Conservation (phyloP, 2,888 invertebrate species). For the Cryptus armator region DNA sequence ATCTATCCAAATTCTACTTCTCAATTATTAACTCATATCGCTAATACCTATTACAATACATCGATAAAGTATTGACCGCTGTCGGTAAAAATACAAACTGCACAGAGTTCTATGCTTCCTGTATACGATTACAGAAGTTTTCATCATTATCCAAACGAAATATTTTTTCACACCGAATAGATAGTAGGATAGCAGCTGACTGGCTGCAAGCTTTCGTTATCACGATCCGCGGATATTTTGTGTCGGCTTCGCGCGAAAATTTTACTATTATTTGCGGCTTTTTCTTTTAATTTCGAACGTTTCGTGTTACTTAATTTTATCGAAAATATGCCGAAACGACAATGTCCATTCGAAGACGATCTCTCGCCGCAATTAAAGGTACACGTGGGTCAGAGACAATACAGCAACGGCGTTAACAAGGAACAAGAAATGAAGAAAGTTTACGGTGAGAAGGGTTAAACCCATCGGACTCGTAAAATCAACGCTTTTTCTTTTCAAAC, state of each 20-base stretch:
- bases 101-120: conserved; percentile 12
- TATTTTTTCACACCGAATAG: not conserved
- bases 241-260: conserved; percentile 7
- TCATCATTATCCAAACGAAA: conserved; percentile 10
- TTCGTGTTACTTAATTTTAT: not conserved
- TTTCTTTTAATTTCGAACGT: conserved; percentile 11
- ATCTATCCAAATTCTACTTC: not conserved
- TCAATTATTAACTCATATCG: not conserved
- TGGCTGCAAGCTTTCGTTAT: not conserved
- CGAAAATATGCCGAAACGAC: conserved; percentile 77
- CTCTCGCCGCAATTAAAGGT: conserved; percentile 78
- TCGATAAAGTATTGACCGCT: not conserved
- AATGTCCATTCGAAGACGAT: conserved; percentile 78
- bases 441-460: conserved; percentile 77
- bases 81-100: not conserved
- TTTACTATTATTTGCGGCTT: not conserved
- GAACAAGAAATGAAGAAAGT: conserved; percentile 79
- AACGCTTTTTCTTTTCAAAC: not conserved
- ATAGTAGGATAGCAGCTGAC: not conserved
- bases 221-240: not conserved
- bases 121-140: not conserved
- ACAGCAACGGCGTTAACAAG: conserved; percentile 75
- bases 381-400: conserved; percentile 78
- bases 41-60: not conserved
- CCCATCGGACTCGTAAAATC: conserved; percentile 7